A percentile compares a stretch with the other conserved stretches of the same genome.
Evolutionary conservation across 1,140 invertebrate species (phyloP).

Genomic region (Marisa cornuarietis): DNA sequence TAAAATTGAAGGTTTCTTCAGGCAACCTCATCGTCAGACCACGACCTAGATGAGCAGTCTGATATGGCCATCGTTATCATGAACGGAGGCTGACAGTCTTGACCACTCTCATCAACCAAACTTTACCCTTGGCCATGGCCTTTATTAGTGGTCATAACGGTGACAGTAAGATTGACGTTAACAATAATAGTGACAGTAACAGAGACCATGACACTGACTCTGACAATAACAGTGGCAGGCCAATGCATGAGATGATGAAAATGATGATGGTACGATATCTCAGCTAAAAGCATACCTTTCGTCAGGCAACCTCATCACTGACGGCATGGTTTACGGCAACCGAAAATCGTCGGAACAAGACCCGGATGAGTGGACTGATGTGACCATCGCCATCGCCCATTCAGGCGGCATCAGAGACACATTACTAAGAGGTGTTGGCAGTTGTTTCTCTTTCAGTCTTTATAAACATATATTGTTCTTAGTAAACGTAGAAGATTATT

Average conservation of each 20-base stretch:
- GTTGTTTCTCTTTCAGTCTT: neutral
- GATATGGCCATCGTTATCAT: conserved; percentile 79
- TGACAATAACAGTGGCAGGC: too few species aligned
- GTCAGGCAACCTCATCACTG: conserved; percentile 45
- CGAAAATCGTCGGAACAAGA: conserved; percentile 32
- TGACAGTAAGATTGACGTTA: too few species aligned
- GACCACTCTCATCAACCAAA: too few species aligned
- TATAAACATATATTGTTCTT: neutral
- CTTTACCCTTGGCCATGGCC: too few species aligned
- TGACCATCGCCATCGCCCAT: conserved; percentile 79
- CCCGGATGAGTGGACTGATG: conserved; percentile 76
- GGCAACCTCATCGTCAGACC: conserved; percentile 46
- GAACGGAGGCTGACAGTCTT: conserved; percentile 81
- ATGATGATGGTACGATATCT: too few species aligned
- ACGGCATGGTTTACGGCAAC: conserved; percentile 39
- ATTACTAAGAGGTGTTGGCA: conserved; percentile 69
- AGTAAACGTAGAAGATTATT: neutral
- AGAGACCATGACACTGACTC: too few species aligned
- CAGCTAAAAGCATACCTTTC: neutral
- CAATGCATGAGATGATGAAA: too few species aligned
- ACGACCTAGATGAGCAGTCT: conserved; percentile 73
- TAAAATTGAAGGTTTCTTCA: neutral
- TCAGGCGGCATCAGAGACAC: conserved; percentile 78
- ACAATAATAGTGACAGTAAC: too few species aligned
- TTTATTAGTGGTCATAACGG: too few species aligned